A percentile compares a stretch with the other conserved stretches of the same genome.
Conservation (phyloP, 2,113 vertebrate genomes). For the Daboia siamensis region DNA sequence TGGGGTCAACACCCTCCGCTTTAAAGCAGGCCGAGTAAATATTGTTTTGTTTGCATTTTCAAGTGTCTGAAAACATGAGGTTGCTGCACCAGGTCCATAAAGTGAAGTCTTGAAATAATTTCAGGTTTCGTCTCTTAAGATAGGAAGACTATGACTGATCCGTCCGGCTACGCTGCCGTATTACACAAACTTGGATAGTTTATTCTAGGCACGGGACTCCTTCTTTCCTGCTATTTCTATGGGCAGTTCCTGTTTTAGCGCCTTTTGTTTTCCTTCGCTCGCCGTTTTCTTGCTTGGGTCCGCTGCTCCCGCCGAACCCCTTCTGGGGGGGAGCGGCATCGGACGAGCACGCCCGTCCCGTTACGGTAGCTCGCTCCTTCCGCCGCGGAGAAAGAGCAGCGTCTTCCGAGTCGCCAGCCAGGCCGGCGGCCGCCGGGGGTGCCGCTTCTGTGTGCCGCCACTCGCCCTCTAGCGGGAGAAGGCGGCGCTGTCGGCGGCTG, state of each 20-base stretch:
- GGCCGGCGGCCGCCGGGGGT: background rate
- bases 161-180: background rate
- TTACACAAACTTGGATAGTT: background rate
- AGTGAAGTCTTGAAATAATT: background rate
- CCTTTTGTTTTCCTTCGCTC: background rate
- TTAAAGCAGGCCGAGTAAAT: background rate
- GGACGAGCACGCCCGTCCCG: background rate
- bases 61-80: background rate
- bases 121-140: background rate
- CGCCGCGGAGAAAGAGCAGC: background rate
- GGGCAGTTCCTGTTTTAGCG: background rate
- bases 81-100: background rate
- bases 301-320: background rate
- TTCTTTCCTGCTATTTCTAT: background rate
- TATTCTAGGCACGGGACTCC: background rate
- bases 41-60: background rate
- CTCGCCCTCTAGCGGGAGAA: conserved; percentile 71
- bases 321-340: background rate
- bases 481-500: conserved; percentile 46
- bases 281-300: background rate
- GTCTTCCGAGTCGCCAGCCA: background rate
- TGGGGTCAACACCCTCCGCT: background rate
- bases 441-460: conserved; percentile 40
- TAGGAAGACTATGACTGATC: background rate
- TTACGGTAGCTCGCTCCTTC: background rate